Evolutionary conservation across 2,113 vertebrate species (phyloP).

Genomic region (Anarrhichthys ocellatus): DNA sequence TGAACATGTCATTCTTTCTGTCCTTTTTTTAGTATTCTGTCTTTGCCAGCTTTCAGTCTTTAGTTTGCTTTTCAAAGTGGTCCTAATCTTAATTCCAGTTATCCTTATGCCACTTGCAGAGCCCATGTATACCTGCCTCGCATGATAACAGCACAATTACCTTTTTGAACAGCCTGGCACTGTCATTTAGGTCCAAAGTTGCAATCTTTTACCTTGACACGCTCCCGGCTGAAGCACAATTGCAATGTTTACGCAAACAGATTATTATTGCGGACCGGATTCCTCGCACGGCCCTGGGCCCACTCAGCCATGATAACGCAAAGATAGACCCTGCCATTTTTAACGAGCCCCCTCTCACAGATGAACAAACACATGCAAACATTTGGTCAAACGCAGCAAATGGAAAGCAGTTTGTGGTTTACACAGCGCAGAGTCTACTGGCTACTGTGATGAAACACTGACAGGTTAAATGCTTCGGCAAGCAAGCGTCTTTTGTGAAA

Average conservation of each 20-base stretch:
- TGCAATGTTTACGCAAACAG: conserved; percentile 65
- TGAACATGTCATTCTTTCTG: not conserved
- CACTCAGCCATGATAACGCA: conserved; percentile 59
- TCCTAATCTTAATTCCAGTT: not conserved
- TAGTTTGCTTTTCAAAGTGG: not conserved
- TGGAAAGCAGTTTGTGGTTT: conserved; percentile 13
- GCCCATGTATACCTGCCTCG: not conserved
- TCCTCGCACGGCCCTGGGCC: conserved; percentile 43
- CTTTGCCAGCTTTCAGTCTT: not conserved
- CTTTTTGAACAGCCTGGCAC: not conserved
- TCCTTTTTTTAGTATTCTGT: not conserved
- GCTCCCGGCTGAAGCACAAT: conserved; percentile 45
- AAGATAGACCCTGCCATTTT: conserved; percentile 41
- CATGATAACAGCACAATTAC: not conserved
- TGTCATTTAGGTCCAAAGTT: conserved; percentile 9
- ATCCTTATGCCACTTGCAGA: not conserved
- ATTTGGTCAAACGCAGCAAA: conserved; percentile 52
- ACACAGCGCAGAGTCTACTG: not conserved
- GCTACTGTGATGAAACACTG: conserved; percentile 27
- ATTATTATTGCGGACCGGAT: conserved; percentile 62
- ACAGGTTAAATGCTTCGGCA: conserved; percentile 20
- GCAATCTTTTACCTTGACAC: conserved; percentile 13
- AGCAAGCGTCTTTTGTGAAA: conserved; percentile 3
- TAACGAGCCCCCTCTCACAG: conserved; percentile 40
- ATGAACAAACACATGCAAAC: conserved; percentile 54